A percentile compares a stretch with the other conserved stretches of the same genome.
phyloP scores from a whole-genome alignment of 2,888 invertebrate genomes.

The Cantharis rustica region DNA sequence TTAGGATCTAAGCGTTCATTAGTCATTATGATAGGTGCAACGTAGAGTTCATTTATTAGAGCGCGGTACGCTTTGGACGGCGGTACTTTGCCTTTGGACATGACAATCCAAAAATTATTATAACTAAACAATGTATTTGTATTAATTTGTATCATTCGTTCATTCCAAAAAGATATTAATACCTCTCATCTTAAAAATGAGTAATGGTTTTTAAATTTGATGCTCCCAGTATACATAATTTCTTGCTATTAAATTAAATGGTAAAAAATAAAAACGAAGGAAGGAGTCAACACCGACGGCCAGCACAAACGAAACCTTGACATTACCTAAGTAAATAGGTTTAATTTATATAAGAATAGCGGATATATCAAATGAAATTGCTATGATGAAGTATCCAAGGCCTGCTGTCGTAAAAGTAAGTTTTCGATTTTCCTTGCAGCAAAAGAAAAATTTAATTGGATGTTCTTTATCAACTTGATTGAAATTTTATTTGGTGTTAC shows the following conservation, averaged over 20 bases:
- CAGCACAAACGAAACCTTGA: neutral
- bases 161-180: neutral
- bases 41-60: conserved; percentile 37
- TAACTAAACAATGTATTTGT: conserved; percentile 32
- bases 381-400: neutral
- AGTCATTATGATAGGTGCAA: conserved; percentile 42
- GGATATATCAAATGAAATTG: neutral
- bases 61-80: conserved; percentile 28
- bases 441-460: neutral
- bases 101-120: conserved; percentile 29
- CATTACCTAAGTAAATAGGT: neutral
- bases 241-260: neutral
- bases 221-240: neutral
- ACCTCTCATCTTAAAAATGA: neutral
- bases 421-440: neutral
- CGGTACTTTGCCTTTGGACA: conserved; percentile 24
- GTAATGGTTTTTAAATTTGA: conserved; percentile 1
- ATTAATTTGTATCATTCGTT: conserved; percentile 25
- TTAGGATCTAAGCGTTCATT: conserved; percentile 43
- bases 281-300: neutral
- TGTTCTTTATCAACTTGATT: no score
- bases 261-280: neutral
- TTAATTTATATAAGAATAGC: neutral
- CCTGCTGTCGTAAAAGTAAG: neutral
- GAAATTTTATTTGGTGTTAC: no score